Conservation (phyloP, 2,888 invertebrate genomes). For the Dugesia japonica region DNA sequence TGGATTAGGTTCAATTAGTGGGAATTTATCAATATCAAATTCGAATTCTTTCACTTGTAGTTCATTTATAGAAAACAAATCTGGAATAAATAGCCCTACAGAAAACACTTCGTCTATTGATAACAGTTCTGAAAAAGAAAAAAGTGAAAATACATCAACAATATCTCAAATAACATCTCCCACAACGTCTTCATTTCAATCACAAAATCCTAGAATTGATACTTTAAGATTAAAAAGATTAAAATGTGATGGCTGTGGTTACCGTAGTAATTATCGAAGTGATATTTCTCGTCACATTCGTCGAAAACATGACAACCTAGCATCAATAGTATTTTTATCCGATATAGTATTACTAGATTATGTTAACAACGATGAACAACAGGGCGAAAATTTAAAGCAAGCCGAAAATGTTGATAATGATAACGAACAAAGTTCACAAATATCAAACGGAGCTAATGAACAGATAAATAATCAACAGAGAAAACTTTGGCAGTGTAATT, state of each 20-base stretch:
- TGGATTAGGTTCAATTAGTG: not conserved
- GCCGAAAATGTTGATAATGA: not conserved
- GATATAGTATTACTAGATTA: slow-evolving; percentile 35
- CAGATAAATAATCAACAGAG: not conserved
- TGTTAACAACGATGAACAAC: slow-evolving; percentile 30
- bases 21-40: not conserved
- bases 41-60: not conserved
- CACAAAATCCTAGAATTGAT: slow-evolving; percentile 30
- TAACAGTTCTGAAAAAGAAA: not conserved
- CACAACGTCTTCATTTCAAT: not conserved
- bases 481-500: slow-evolving; percentile 20
- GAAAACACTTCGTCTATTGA: not conserved
- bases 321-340: slow-evolving; percentile 37
- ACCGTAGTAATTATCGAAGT: slow-evolving; percentile 87
- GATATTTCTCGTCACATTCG: slow-evolving; percentile 87
- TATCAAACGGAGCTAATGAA: not conserved
- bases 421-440: not conserved
- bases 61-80: not conserved
- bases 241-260: slow-evolving; percentile 80
- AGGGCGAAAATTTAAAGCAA: slow-evolving; percentile 1
- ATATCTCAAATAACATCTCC: not conserved
- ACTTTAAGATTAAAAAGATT: slow-evolving; percentile 57
- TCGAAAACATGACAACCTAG: slow-evolving; percentile 39
- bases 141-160: not conserved
- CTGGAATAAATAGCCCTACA: not conserved